A percentile compares a stretch with the other conserved stretches of the same genome.
Evolutionary conservation across 2,113 vertebrate species (phyloP).

Genomic region (Urocolius indicus): DNA sequence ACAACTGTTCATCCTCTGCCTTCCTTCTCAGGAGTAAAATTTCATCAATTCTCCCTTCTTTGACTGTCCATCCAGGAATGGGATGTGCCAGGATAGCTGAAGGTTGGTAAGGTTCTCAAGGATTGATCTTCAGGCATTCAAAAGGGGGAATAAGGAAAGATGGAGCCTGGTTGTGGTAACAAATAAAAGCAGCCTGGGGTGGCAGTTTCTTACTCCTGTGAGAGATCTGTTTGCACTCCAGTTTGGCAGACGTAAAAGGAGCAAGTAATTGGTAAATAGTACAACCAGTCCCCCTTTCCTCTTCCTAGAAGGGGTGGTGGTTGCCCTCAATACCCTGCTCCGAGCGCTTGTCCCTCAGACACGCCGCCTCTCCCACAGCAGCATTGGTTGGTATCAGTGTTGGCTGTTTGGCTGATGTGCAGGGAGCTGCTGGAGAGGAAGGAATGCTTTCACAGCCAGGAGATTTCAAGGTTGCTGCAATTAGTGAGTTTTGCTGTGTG

Average conservation of each 20-base stretch:
- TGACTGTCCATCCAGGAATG: background rate
- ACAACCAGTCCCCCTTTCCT: background rate
- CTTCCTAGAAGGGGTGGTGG: conserved; percentile 12
- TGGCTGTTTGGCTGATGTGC: background rate
- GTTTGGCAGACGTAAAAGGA: background rate
- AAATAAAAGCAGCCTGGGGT: background rate
- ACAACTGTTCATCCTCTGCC: background rate
- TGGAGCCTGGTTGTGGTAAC: background rate
- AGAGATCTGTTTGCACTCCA: background rate
- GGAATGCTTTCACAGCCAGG: fast-evolving
- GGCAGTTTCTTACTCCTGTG: background rate
- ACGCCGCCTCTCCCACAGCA: too few species aligned
- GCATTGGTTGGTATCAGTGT: fast-evolving
- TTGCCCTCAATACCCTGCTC: background rate
- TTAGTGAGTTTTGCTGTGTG: background rate
- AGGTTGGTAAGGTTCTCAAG: background rate
- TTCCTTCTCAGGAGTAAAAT: background rate
- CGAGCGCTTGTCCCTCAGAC: background rate
- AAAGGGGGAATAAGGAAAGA: background rate
- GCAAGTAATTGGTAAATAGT: background rate
- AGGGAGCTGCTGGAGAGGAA: background rate
- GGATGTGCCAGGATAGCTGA: background rate
- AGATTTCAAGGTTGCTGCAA: background rate
- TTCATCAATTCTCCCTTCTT: background rate
- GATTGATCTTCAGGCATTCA: background rate